Percentiles rank a stretch among this genome's conserved stretches.
These are phyloP conservation scores for Choloepus didactylus DNA, from an alignment of 2,797 vertebrate species.

Conservation along the genomic window DNA sequence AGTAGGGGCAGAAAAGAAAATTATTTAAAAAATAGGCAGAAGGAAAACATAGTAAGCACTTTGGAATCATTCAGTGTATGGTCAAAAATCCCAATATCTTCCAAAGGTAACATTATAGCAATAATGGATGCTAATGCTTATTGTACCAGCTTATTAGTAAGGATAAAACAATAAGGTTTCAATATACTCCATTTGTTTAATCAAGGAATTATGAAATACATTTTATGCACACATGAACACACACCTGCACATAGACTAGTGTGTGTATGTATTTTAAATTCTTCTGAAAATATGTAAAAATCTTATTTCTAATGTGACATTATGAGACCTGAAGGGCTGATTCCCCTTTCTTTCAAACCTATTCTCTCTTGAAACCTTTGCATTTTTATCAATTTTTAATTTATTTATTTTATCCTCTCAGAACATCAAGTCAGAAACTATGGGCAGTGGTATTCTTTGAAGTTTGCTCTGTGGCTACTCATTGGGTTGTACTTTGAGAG, in stretches of 20 bases:
- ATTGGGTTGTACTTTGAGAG: too few relatives aligned
- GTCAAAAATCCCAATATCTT: neutral
- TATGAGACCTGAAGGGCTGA: neutral
- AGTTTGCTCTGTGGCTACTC: too few relatives aligned
- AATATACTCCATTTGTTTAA: neutral
- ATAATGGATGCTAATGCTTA: neutral
- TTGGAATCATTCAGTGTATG: neutral
- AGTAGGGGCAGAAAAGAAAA: neutral
- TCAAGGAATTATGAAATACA: neutral
- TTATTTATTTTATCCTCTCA: neutral
- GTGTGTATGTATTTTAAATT: neutral
- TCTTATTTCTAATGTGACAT: neutral
- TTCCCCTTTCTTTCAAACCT: neutral
- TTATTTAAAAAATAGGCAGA: neutral
- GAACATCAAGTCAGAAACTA: neutral
- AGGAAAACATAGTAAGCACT: too few relatives aligned
- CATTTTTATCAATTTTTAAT: neutral
- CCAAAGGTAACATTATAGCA: neutral
- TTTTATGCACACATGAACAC: neutral
- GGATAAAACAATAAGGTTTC: neutral
- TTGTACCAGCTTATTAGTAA: neutral
- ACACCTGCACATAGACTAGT: too few relatives aligned
- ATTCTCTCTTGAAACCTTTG: neutral
- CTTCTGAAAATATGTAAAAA: neutral
- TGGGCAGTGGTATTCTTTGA: too few relatives aligned